phyloP scores from a whole-genome alignment of 2,113 vertebrate genomes.

The Bos indicus region DNA sequence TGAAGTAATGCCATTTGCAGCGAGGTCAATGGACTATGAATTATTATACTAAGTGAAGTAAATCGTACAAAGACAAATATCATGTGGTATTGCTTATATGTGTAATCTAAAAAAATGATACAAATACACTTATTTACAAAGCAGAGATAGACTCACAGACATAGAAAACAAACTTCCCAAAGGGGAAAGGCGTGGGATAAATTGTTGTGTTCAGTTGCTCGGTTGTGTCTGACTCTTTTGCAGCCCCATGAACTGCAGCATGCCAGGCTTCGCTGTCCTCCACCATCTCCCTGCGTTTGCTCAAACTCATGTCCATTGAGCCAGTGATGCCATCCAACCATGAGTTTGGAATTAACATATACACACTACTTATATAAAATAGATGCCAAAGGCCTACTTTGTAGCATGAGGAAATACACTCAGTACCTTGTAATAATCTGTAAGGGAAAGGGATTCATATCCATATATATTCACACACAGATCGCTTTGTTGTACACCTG shows the following conservation, averaged over 20 bases:
- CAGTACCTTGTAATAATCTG: background rate
- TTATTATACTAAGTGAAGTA: background rate
- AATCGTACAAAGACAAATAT: background rate
- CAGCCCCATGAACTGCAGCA: background rate
- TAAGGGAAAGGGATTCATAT: background rate
- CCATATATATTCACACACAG: background rate
- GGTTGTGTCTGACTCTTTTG: background rate
- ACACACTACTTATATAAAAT: background rate
- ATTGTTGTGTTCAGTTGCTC: background rate
- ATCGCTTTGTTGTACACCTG: too few species aligned
- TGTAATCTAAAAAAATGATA: background rate
- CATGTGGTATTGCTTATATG: background rate
- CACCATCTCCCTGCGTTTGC: background rate
- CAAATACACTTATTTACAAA: background rate
- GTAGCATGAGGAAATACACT: background rate
- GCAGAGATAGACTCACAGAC: background rate
- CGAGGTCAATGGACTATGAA: background rate
- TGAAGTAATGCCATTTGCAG: background rate
- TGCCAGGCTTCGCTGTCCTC: background rate
- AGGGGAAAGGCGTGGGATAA: background rate
- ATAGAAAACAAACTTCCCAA: background rate
- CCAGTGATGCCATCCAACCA: background rate
- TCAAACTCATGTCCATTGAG: background rate
- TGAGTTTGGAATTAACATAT: background rate
- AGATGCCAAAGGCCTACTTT: background rate